Evolutionary conservation across 2,113 vertebrate species (phyloP).

Genomic region (Epinephelus cyanopodus): DNA sequence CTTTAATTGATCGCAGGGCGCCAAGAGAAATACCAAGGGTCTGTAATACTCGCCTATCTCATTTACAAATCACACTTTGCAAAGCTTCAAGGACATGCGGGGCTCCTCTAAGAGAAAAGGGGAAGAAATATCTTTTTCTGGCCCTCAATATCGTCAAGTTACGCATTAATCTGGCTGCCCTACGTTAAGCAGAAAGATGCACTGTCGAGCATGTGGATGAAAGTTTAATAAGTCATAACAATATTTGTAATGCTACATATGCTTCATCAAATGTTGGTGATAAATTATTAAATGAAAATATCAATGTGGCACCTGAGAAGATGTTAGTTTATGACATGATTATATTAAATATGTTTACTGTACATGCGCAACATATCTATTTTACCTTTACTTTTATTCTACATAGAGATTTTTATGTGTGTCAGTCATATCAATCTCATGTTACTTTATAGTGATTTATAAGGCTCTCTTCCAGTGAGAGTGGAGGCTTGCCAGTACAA

Average conservation of each 20-base stretch:
- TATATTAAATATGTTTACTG: constrained; percentile 1
- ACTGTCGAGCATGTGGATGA: not conserved
- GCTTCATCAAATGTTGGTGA: not conserved
- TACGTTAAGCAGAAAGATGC: constrained; percentile 11
- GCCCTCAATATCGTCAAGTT: constrained; percentile 48
- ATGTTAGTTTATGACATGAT: constrained; percentile 20
- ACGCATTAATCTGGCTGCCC: constrained; percentile 57
- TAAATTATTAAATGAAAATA: not conserved
- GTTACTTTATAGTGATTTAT: not conserved
- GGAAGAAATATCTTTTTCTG: constrained; percentile 52
- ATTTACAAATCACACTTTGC: constrained; percentile 84
- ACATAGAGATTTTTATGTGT: not conserved
- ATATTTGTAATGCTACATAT: not conserved
- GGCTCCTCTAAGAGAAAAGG: constrained; percentile 64
- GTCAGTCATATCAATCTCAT: not conserved
- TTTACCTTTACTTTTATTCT: not conserved
- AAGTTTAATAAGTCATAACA: not conserved
- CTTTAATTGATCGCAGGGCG: constrained; percentile 84
- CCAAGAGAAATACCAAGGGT: constrained; percentile 86
- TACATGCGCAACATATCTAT: not conserved
- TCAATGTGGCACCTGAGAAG: not conserved
- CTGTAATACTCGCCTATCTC: constrained; percentile 82
- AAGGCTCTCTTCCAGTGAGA: not conserved
- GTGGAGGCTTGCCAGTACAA: not conserved
- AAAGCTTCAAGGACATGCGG: constrained; percentile 81